Evolutionary conservation across 1,140 invertebrate species (phyloP), one percentile per base, ranked within the genome.

Genomic region (Thalassaphorura encarpata): DNA sequence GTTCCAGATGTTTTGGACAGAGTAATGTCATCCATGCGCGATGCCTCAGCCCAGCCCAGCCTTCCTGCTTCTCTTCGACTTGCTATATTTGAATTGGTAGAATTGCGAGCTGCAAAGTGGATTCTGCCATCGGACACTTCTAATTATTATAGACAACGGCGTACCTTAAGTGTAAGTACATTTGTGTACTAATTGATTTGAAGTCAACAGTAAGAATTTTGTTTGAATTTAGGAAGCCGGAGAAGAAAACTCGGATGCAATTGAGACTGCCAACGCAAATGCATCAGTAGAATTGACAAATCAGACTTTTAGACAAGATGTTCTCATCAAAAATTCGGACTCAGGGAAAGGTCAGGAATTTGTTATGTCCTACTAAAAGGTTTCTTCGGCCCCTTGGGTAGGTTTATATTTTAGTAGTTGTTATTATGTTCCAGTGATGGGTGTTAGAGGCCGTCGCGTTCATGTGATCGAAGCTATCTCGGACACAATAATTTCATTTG

Each of bases 391-490:
- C n/a, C n/a, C n/a, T n/a, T n/a, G n/a, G n/a, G n/a, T 47, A 21
- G 26, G n/a, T 24, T 2, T 1, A 21, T 52, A 4, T 26, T 18
- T 50, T 13, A 26, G 16, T 13, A 50, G 4, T 31, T 50, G 23
- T 31, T 33, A 15, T 15, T 5, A 31, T 19, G 15, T 50, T 26
- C 27, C 80, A 93, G 90, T 96, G 76, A 96, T 96, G 92, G 92
- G 92, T 78, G 93, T 96, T 81, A 94, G 93, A 78, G 92, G 92
- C 71, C 80, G 90, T 69, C 80, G 92, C 70, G 90, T 95, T 73
- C 90, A 94, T 78, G 89, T 94, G 84, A 95, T 96, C 73, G 92
- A 96, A 80, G 89, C 94, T 77, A 81, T 95, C 73, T 93, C 88
- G 78, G 89, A 93, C 77, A 95, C 90, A 68, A 89, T 95, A 75